Evolutionary conservation across 2,797 vertebrate genomes (phyloP), one percentile per base, ranked within the genome.

Genomic region (Miichthys miiuy): DNA sequence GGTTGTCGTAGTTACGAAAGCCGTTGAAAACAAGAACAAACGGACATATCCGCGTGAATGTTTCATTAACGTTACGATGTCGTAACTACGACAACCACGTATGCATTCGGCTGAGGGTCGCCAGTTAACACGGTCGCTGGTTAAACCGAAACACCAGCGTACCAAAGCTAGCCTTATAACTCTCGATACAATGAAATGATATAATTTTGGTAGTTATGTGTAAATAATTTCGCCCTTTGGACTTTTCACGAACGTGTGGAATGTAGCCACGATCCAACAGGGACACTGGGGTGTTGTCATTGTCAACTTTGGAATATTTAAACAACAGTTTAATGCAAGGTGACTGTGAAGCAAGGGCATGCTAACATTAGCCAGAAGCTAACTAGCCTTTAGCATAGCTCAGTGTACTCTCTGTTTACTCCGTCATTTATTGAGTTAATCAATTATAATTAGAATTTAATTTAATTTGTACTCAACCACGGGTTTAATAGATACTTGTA

Each of bases 271-370:
- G 20, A 17, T 0, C 2, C 4, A 10, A 11, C 0, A 0, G 38
- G 42, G 30, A 55, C 0, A 5, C 6, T 7, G 3, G 3, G 3
- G 13, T 14, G 7, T 8, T 8, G 60, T 75, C 13, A 30, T 51
- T 63, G 16, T 0, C 0, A 34, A 18, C 4, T 30, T 13, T 7
- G 13, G 1, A 2, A 25, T 21, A 13, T 6, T 25, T 3, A 20
- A 48, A 2, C 2, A 18, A 5, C 13, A 6, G 46, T 11, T 58
- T 3, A 25, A 41, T 20, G 2, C 84, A 89, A 88, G 90, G 89
- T 90, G 79, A 91, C 69, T 68, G 64, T 17, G 52, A 21, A 23
- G 56, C 9, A 54, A 87, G 90, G 87, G 2, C 85, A 88, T 17
- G 85, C 68, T 87, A 84, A 77, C 76, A n/a, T 65, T 79, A 88